Evolutionary conservation across 1,140 invertebrate species (phyloP), one percentile per base, ranked within the genome.

Genomic region (Zaprionus davidi): DNA sequence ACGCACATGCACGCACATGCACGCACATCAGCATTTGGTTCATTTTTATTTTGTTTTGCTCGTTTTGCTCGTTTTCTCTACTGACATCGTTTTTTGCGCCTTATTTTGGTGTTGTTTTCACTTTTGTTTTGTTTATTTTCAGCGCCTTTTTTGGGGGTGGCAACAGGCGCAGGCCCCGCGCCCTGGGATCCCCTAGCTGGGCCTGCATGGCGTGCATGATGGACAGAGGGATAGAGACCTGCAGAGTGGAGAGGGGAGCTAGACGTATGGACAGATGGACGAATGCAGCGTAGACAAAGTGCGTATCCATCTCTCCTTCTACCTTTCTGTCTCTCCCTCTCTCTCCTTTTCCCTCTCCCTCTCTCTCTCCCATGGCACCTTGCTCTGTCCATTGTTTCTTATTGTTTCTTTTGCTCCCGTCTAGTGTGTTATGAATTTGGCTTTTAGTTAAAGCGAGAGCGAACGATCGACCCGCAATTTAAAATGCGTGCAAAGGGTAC

Each of bases 1-100:
- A 4, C 36, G 28, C 26, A 58, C 64, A 62, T 67, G 57, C 65
- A 77, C 34, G 24, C 46, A 13, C 26, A 31, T 22, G 15, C 31
- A 11, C 36, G 28, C 46, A 20, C 36, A 69, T 71, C 78, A 67
- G 70, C 82, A 82, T 87, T 88, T 87, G 84, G 84, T 88, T 87
- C 84, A 87, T 87, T 87, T 87, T 87, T 87, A 77, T 78, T 86
- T 86, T 87, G 84, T 88, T 88, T 87, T 87, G 84, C 60, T 87
- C 78, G 81, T 87, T 88, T 87, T 87, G 84, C 60, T 87, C 81
- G 81, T 87, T 88, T 87, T 87, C 81, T 88, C 84, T 86, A 87
- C 84, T 87, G 84, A 87, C 84, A 87, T 87, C 81, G 70, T 84
- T 88, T 87, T 44, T 85, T 87, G 80, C 57, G 53, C 41, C 59